Base-by-base conservation (phyloP, 2,888 invertebrate species). In the Eilema griseolum region DNA sequence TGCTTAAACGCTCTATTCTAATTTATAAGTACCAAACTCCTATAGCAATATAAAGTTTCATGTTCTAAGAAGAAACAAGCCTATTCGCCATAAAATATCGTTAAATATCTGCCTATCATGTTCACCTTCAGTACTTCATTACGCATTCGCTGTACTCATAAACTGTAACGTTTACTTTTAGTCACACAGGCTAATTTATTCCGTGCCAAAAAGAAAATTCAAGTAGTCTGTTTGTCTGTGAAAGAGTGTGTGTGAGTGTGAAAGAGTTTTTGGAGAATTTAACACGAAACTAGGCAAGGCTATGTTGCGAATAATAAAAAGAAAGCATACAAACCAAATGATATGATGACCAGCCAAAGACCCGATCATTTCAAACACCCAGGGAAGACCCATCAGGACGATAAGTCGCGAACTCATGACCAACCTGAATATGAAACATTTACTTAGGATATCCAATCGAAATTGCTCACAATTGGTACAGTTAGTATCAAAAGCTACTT, bases 321-420 rank as follows among this genome's bases (percentile, higher is more conserved):
- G 2, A 12, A 28, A 31, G n/a, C 12, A 61, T 57, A 67, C 73
- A 73, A 78, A 95, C 95, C 92, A 92, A 63, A 93, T 77, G 10
- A 93, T 82, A 73, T 88, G 87, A 24, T 81, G 70, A 20, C 81
- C 74, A 24, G 76, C 71, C 37, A 89, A 66, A 1, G 92, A 88
- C 62, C 92, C 88, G 57, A 93, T 84, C 79, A 97, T 95, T 89
- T 97, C 97, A 77, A 97, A 97, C 69, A 97, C 93, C 97, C 97
- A 97, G 0, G 96, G 95, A 31, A 97, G 85, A 2, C 97, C 97
- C 96, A 97, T 97, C 1, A 97, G 90, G 26, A 97, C 82, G 66
- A 96, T 96, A 70, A 97, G 89, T 82, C 96, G 96, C 1, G 96
- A 84, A 70, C 96, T 97, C 84, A 97, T 91, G 46, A 92, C 79